Evolutionary conservation across 2,113 vertebrate genomes (phyloP).

Genomic region (Stegostoma tigrinum): DNA sequence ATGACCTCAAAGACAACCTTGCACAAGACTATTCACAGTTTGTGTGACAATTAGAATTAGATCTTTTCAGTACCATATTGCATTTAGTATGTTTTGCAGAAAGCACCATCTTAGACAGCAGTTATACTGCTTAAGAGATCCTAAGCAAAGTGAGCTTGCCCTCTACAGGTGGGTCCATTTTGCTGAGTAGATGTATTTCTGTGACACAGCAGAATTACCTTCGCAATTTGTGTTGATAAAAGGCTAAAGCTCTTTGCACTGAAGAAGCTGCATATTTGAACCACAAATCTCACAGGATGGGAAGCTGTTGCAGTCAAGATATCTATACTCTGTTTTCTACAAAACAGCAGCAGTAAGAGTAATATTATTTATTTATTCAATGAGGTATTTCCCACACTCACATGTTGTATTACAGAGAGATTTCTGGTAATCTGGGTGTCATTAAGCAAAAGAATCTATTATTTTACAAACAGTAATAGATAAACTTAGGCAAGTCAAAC

Average conservation of each 20-base stretch:
- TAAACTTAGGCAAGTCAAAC: background rate
- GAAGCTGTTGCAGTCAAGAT: background rate
- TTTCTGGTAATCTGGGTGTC: background rate
- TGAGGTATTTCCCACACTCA: background rate
- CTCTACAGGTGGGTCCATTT: background rate
- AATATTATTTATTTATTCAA: background rate
- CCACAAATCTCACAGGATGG: constrained; percentile 7
- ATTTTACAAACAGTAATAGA: background rate
- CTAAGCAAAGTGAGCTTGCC: background rate
- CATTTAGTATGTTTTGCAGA: background rate
- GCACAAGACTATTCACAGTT: background rate
- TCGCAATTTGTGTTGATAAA: background rate
- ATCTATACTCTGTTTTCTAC: background rate
- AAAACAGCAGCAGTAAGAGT: background rate
- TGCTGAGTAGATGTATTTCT: background rate
- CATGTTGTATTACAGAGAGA: background rate
- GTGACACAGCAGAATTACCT: background rate
- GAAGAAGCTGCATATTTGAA: background rate
- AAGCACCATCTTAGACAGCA: background rate
- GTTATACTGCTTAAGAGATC: background rate
- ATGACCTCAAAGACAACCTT: background rate
- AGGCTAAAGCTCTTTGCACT: background rate
- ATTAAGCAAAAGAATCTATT: background rate
- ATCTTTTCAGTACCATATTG: background rate
- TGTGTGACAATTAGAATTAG: background rate